Percentiles rank a stretch among this genome's conserved stretches.
phyloP scores from a whole-genome alignment of 2,797 vertebrate genomes.

The Artibeus jamaicensis region DNA sequence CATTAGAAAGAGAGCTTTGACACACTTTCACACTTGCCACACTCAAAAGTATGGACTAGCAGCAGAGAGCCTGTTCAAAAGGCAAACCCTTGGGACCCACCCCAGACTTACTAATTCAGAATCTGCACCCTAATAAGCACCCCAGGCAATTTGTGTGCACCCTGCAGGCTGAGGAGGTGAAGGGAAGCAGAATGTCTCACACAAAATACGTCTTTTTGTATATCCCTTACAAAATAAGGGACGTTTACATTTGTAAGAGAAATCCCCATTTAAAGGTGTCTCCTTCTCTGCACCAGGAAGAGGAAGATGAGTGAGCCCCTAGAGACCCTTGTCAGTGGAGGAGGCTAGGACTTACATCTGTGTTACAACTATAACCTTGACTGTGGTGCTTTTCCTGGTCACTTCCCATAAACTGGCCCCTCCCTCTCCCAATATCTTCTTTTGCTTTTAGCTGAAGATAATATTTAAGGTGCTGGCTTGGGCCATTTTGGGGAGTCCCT shows the following conservation, averaged over 20 bases:
- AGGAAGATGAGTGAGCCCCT: background rate
- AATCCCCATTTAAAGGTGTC: background rate
- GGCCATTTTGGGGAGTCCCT: background rate
- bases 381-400: background rate
- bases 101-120: background rate
- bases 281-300: background rate
- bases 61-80: background rate
- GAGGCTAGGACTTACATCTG: background rate
- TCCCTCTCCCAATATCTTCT: background rate
- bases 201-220: background rate
- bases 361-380: background rate
- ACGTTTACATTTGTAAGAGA: background rate
- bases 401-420: background rate
- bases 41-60: background rate
- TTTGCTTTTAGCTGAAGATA: background rate
- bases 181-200: background rate
- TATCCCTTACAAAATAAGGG: no score
- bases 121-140: background rate
- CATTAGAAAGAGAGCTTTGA: background rate
- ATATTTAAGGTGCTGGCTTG: background rate
- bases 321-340: background rate
- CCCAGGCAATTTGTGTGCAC: accelerated
- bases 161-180: background rate
- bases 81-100: background rate
- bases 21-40: no score